Conservation (phyloP, 2,797 vertebrate genomes). For the Coregonus sp. region DNA sequence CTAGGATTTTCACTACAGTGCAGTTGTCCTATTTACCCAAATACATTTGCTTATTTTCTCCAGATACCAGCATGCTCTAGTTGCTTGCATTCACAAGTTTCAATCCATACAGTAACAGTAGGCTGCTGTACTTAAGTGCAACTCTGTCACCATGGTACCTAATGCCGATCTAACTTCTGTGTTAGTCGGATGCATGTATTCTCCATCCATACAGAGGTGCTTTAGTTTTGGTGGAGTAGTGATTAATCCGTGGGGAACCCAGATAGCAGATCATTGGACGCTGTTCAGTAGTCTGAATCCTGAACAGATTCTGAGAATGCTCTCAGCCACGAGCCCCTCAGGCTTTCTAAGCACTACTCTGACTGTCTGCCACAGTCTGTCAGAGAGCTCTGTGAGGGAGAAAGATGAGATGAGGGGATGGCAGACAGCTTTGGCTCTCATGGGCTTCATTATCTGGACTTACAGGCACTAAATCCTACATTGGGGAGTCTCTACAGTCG, state of each 20-base stretch:
- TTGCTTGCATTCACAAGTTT: background rate
- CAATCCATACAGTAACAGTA: background rate
- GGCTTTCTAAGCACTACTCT: conserved; percentile 15
- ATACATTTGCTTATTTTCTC: background rate
- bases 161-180: background rate
- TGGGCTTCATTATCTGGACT: conserved; percentile 32
- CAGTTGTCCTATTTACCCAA: background rate
- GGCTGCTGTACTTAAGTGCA: background rate
- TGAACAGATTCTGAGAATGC: conserved; percentile 23
- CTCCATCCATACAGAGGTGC: conserved; percentile 9
- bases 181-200: background rate
- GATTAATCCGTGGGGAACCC: conserved; percentile 15
- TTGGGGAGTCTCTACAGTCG: conserved; percentile 20
- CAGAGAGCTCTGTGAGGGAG: conserved; percentile 36
- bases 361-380: conserved; percentile 20
- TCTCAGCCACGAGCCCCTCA: conserved; percentile 20
- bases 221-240: conserved; percentile 8
- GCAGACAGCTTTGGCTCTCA: conserved; percentile 18
- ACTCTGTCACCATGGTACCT: background rate
- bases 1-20: background rate
- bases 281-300: conserved; percentile 57
- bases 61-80: background rate
- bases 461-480: conserved; percentile 16
- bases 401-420: conserved; percentile 1
- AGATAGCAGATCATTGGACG: conserved; percentile 40